phyloP scores from a whole-genome alignment of 1,140 invertebrate genomes.

The Drusus annulatus region DNA sequence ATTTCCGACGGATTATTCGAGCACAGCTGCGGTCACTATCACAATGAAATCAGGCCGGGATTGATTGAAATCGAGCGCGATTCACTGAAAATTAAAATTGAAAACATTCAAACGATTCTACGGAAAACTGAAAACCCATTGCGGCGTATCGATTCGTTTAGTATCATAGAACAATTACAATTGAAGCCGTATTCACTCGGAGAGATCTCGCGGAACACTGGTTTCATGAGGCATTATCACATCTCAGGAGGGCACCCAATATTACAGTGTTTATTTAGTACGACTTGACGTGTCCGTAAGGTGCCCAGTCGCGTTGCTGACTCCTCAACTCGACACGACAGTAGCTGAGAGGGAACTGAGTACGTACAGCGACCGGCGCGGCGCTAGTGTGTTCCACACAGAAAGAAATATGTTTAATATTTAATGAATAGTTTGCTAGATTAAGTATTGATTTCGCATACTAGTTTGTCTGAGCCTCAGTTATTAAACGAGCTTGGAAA shows the following conservation, averaged over 20 bases:
- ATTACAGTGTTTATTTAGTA: neutral
- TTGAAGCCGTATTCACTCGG: neutral
- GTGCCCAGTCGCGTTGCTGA: neutral
- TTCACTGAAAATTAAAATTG: neutral
- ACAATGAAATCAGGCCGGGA: neutral
- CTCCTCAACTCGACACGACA: slow-evolving; percentile 20
- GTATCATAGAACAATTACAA: neutral
- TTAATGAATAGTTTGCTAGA: slow-evolving; percentile 42
- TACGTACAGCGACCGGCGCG: neutral
- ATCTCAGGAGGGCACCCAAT: neutral
- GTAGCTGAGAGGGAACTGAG: slow-evolving; percentile 28
- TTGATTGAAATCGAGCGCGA: neutral
- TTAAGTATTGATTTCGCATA: slow-evolving; percentile 41
- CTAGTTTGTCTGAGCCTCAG: neutral
- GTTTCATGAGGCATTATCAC: neutral
- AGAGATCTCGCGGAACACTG: neutral
- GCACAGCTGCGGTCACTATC: neutral
- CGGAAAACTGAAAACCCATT: neutral
- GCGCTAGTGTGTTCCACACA: slow-evolving; percentile 4
- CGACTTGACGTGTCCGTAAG: neutral
- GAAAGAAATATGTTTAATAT: slow-evolving; percentile 33
- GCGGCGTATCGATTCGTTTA: neutral
- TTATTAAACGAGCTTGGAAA: slow-evolving; percentile 12
- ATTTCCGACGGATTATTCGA: neutral
- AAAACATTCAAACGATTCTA: neutral